Evolutionary conservation across 1,140 invertebrate species (phyloP).

Genomic region (Fopius arisanus): DNA sequence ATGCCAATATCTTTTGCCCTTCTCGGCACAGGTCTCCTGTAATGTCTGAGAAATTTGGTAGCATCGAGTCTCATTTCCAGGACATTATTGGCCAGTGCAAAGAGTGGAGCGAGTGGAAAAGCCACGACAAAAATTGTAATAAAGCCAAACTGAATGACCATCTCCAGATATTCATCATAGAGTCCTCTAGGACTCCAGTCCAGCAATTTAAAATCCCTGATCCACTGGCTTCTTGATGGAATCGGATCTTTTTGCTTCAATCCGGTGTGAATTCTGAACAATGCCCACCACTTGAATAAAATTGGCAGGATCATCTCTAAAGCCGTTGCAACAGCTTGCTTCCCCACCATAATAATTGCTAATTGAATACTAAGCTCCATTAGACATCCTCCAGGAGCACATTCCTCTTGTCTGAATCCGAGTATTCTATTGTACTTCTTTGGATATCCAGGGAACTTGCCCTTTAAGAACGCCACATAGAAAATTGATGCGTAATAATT

Average conservation of each 20-base stretch:
- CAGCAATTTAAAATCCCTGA: constrained; percentile 89
- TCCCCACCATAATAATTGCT: constrained; percentile 95
- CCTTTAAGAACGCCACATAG: constrained; percentile 98
- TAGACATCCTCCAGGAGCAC: constrained; percentile 87
- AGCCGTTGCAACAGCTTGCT: constrained; percentile 92
- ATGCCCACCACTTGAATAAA: constrained; percentile 77
- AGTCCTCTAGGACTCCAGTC: constrained; percentile 89
- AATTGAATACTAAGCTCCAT: constrained; percentile 93
- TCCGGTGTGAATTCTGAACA: constrained; percentile 67
- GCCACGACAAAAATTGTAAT: constrained; percentile 91
- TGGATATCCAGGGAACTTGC: constrained; percentile 87
- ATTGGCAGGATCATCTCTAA: constrained; percentile 81
- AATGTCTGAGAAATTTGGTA: constrained; percentile 83
- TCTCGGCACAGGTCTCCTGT: constrained; percentile 84
- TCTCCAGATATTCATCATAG: constrained; percentile 95
- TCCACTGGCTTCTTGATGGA: constrained; percentile 72
- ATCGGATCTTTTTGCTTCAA: constrained; percentile 58
- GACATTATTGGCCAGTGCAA: constrained; percentile 87
- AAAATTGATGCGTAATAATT: constrained; percentile 99
- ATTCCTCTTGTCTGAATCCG: constrained; percentile 84
- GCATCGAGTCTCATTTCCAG: constrained; percentile 91
- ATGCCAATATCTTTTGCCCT: constrained; percentile 88
- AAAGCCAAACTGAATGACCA: constrained; percentile 89
- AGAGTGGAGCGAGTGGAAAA: constrained; percentile 88
- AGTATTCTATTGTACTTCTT: constrained; percentile 80